phyloP scores from a whole-genome alignment of 2,888 invertebrate genomes.

The Sylvicola cinctus region DNA sequence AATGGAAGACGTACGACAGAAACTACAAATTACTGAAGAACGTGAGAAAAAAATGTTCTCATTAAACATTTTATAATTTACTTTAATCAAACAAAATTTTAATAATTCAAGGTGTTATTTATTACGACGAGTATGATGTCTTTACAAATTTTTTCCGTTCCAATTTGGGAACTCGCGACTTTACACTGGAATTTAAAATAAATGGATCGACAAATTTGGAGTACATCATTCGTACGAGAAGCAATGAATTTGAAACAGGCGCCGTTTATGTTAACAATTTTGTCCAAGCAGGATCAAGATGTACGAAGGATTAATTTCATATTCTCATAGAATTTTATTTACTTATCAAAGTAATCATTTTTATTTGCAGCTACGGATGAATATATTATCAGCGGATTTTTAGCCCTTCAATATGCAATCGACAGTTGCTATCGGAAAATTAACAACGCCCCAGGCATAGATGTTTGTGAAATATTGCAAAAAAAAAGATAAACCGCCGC shows the following conservation, averaged over 20 bases:
- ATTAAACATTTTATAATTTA: too few relatives aligned
- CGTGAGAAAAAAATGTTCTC: constrained; percentile 11
- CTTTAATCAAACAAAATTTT: too few relatives aligned
- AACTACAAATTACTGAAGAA: constrained; percentile 12
- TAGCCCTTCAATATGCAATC: constrained; percentile 35
- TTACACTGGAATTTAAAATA: neutral
- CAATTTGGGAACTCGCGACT: constrained; percentile 1
- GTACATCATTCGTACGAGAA: constrained; percentile 29
- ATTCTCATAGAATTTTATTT: too few relatives aligned
- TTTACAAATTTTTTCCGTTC: constrained; percentile 1
- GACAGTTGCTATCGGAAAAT: constrained; percentile 17
- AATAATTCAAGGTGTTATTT: neutral
- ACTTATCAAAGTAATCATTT: constrained; percentile 3
- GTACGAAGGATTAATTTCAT: too few relatives aligned
- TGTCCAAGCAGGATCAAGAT: constrained; percentile 9
- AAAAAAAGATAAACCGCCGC: too few relatives aligned
- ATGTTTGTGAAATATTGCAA: too few relatives aligned
- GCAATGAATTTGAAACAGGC: constrained; percentile 19
- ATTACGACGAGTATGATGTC: constrained; percentile 1
- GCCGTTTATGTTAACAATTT: constrained; percentile 18
- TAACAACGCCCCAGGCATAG: too few relatives aligned
- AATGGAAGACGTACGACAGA: constrained; percentile 14
- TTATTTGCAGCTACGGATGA: constrained; percentile 19
- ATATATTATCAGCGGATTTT: constrained; percentile 28
- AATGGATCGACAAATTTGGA: constrained; percentile 16